Conservation (phyloP, 2,797 vertebrate genomes). For the Mus caroli region DNA sequence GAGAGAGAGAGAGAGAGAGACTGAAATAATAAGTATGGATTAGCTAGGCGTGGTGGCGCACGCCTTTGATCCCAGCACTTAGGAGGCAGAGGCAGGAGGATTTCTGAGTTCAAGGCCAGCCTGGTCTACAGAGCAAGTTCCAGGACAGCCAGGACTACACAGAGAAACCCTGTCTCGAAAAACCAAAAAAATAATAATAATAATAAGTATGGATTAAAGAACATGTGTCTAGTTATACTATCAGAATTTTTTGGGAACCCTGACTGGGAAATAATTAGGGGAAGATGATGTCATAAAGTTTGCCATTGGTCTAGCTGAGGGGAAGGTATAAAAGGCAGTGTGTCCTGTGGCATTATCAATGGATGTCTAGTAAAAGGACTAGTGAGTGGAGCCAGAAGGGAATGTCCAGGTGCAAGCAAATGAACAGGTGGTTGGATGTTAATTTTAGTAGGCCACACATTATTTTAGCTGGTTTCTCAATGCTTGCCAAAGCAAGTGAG, state of each 20-base stretch:
- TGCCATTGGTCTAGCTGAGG: neutral
- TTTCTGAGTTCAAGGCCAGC: too few relatives aligned
- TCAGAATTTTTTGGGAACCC: neutral
- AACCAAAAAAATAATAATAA: neutral
- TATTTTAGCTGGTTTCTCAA: slow-evolving; percentile 37
- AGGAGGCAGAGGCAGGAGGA: too few relatives aligned
- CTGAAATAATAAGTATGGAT: neutral
- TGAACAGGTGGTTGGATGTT: neutral
- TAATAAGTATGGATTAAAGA: neutral
- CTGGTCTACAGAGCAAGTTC: too few relatives aligned
- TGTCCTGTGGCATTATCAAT: neutral
- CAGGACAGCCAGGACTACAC: too few relatives aligned
- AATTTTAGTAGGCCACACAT: neutral
- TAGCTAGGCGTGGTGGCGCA: too few relatives aligned
- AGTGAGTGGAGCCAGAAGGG: neutral
- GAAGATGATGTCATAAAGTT: neutral
- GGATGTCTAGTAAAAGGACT: neutral
- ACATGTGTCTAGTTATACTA: neutral
- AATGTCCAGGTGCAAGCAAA: neutral
- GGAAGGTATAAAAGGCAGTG: neutral
- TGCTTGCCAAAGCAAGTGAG: slow-evolving; percentile 5
- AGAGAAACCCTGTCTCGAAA: too few relatives aligned
- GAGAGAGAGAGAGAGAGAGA: neutral
- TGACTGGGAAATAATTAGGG: neutral
- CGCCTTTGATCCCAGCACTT: too few relatives aligned